Conservation (phyloP, 2,113 vertebrate species). For the Mormyrus iriodes region DNA sequence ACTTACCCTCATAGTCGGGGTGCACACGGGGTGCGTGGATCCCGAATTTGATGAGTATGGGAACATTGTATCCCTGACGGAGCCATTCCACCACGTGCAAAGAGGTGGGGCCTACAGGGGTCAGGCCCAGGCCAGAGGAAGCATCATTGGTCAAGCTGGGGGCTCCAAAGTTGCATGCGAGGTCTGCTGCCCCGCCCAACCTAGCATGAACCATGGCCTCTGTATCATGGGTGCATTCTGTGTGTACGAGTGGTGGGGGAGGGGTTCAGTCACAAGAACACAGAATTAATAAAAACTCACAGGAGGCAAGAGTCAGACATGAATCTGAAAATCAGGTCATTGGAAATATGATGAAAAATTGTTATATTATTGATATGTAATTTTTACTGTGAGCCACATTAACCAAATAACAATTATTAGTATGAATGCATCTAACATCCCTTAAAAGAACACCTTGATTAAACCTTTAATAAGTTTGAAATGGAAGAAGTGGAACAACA, state of each 20-base stretch:
- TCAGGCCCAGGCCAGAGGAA: slow-evolving; percentile 43
- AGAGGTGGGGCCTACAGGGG: slow-evolving; percentile 44
- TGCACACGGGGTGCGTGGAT: slow-evolving; percentile 76
- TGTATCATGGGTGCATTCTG: slow-evolving; percentile 23
- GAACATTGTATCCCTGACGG: slow-evolving; percentile 75
- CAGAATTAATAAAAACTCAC: background rate
- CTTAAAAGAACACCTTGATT: background rate
- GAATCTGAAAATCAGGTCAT: background rate
- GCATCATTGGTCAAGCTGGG: background rate
- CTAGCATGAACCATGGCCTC: slow-evolving; percentile 60
- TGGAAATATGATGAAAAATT: background rate
- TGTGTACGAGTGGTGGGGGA: background rate
- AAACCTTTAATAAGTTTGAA: background rate
- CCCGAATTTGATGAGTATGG: slow-evolving; percentile 87
- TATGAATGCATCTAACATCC: background rate
- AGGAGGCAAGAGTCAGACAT: background rate
- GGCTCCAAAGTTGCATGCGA: slow-evolving; percentile 61
- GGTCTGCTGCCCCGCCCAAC: slow-evolving; percentile 60
- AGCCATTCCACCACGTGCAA: slow-evolving; percentile 90
- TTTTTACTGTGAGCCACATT: background rate
- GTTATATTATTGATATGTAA: background rate
- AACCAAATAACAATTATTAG: background rate
- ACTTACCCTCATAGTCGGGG: slow-evolving; percentile 80
- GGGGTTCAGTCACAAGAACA: background rate
- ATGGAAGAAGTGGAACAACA: background rate